These are phyloP conservation scores for human (Homo sapiens) DNA, from an alignment of 2,113 vertebrate species.

Conservation along the genomic window DNA sequence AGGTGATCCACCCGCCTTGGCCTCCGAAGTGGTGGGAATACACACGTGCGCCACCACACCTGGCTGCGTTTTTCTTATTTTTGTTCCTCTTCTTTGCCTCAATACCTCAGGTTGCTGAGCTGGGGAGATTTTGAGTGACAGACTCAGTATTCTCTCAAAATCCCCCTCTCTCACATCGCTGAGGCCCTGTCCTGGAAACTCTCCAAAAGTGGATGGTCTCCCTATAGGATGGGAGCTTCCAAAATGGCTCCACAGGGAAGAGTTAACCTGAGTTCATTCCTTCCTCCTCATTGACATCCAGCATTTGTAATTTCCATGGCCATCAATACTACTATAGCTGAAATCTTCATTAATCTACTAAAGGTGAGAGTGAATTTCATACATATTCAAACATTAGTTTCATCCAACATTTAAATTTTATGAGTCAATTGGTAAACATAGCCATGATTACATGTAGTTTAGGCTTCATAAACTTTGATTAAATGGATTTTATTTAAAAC, in stretches of 20 bases:
- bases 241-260: background rate
- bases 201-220: background rate
- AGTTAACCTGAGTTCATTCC: background rate
- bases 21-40: no score
- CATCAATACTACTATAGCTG: background rate
- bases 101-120: background rate
- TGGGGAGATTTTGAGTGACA: background rate
- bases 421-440: background rate
- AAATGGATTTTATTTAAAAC: background rate
- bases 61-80: no score
- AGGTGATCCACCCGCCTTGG: no score
- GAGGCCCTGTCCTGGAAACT: background rate
- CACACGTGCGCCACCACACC: no score
- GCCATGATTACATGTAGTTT: background rate
- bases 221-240: background rate
- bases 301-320: background rate
- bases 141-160: background rate
- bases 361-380: background rate
- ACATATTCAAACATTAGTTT: background rate
- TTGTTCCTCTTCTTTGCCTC: background rate
- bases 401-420: background rate
- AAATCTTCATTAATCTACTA: background rate
- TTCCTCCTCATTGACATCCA: background rate
- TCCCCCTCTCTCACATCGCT: background rate
- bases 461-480: background rate